A percentile compares a stretch with the other conserved stretches of the same genome.
Evolutionary conservation across 2,113 vertebrate genomes (phyloP).

Genomic region (Suricata suricatta): DNA sequence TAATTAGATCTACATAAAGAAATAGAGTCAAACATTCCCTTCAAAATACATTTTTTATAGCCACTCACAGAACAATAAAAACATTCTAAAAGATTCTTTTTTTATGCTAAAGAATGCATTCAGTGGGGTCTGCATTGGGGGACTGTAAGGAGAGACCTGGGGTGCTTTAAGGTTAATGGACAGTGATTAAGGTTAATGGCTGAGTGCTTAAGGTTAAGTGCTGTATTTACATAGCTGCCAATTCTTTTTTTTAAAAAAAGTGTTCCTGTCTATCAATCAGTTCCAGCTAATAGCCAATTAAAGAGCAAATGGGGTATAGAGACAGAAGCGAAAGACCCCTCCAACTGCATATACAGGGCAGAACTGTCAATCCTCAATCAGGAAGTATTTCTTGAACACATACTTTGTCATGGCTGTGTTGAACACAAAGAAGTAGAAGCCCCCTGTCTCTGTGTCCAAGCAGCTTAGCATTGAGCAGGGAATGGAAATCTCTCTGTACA

Average conservation of each 20-base stretch:
- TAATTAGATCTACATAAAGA: constrained; percentile 38
- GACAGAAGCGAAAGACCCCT: constrained; percentile 25
- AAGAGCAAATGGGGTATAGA: constrained; percentile 32
- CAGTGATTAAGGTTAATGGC: constrained; percentile 80
- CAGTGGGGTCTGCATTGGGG: constrained; percentile 45
- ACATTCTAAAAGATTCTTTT: constrained; percentile 55
- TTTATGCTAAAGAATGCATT: constrained; percentile 5
- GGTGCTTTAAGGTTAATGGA: constrained; percentile 78
- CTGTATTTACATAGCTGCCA: constrained; percentile 80
- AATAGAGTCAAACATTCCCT: constrained; percentile 31
- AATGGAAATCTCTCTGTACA: background rate
- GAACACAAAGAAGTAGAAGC: background rate
- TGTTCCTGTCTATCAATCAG: constrained; percentile 73
- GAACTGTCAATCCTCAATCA: background rate
- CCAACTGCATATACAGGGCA: background rate
- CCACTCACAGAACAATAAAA: constrained; percentile 56
- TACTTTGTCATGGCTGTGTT: background rate
- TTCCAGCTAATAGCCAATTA: constrained; percentile 74
- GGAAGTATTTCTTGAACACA: constrained; percentile 47
- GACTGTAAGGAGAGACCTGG: constrained; percentile 75
- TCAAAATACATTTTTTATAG: constrained; percentile 53
- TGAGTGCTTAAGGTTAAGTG: constrained; percentile 77
- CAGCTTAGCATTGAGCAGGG: background rate
- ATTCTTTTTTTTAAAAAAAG: constrained; percentile 40
- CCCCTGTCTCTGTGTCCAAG: background rate